A percentile compares a stretch with the other conserved stretches of the same genome.
These are phyloP conservation scores for Samia ricini DNA, from an alignment of 1,140 invertebrate genomes.

Conservation along the genomic window DNA sequence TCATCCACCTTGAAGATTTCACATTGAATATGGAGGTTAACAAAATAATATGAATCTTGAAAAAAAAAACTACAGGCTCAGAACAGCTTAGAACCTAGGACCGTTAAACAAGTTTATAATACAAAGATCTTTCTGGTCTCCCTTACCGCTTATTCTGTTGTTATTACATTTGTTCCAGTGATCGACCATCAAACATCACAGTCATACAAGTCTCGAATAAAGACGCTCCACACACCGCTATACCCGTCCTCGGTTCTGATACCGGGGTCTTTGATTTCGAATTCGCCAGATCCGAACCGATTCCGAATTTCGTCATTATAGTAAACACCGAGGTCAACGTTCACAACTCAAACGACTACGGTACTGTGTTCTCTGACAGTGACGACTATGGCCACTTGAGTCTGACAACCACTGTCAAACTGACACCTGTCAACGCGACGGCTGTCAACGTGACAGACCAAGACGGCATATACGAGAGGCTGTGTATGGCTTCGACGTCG, in stretches of 20 bases:
- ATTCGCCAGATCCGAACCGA: conserved; percentile 37
- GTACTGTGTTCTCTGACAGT: conserved; percentile 42
- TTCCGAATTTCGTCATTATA: conserved; percentile 53
- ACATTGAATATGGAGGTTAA: no score
- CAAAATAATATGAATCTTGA: no score
- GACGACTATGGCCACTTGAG: conserved; percentile 63
- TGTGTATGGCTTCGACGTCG: conserved; percentile 64
- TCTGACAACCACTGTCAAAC: conserved; percentile 31
- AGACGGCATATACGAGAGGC: conserved; percentile 48
- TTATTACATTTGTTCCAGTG: conserved; percentile 38
- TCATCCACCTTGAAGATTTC: no score
- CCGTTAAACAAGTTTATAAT: no score
- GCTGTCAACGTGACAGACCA: conserved; percentile 11
- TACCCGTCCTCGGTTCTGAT: conserved; percentile 52
- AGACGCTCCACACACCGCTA: conserved; percentile 58
- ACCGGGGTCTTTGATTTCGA: conserved; percentile 58
- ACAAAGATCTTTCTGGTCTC: no score
- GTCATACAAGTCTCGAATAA: conserved; percentile 67
- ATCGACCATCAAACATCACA: conserved; percentile 53
- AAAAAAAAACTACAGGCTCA: no score
- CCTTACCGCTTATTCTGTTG: background rate
- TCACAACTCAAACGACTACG: conserved; percentile 38
- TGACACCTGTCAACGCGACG: conserved; percentile 23
- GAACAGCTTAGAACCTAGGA: no score
- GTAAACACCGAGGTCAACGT: conserved; percentile 55